phyloP scores from a whole-genome alignment of 2,113 vertebrate species.

The Chauna torquata region DNA sequence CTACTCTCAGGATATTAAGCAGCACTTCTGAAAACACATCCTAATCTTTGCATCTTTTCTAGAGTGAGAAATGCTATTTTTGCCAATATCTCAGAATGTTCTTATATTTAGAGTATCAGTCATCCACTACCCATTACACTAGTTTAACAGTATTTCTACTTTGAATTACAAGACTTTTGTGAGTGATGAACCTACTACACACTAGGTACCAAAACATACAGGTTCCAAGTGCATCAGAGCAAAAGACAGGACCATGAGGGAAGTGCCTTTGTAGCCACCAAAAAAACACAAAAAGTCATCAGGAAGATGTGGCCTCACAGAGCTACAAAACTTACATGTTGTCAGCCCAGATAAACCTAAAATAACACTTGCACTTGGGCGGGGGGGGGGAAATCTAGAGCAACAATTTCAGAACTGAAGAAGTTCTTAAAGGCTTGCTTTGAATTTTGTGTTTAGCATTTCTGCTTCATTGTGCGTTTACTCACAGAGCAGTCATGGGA shows the following conservation, averaged over 20 bases:
- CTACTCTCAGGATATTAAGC: neutral
- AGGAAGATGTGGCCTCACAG: neutral
- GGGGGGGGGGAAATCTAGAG: accelerated
- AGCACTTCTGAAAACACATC: neutral
- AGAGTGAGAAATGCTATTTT: neutral
- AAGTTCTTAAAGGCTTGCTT: neutral
- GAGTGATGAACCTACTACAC: neutral
- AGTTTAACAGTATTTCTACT: neutral
- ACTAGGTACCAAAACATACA: neutral
- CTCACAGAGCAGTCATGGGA: neutral
- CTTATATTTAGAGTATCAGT: neutral
- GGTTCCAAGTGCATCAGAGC: accelerated
- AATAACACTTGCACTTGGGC: neutral
- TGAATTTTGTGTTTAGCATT: neutral
- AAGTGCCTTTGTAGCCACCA: neutral
- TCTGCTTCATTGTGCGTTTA: neutral
- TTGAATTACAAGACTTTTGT: neutral
- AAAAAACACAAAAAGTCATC: neutral
- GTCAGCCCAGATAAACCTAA: neutral
- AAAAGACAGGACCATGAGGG: neutral
- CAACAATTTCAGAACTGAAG: neutral
- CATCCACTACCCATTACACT: neutral
- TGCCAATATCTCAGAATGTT: neutral
- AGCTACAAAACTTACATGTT: neutral
- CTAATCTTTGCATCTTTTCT: neutral